These are phyloP conservation scores for Corydoras maculifer DNA, from an alignment of 2,113 vertebrate genomes.

Conservation along the genomic window DNA sequence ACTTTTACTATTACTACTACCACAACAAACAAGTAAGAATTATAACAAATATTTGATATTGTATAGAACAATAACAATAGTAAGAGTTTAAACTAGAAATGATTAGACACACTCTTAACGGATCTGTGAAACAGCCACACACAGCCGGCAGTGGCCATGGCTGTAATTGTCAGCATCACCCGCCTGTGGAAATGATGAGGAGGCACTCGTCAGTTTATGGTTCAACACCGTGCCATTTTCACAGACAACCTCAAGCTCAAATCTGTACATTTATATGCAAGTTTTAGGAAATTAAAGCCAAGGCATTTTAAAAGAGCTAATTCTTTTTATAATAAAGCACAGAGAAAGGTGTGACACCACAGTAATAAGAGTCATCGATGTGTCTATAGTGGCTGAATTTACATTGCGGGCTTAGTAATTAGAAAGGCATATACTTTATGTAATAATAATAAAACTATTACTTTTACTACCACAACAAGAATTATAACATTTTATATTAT, in stretches of 20 bases:
- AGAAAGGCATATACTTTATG: neutral
- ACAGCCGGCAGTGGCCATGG: conserved; percentile 63
- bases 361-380: neutral
- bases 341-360: neutral
- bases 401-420: neutral
- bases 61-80: no score
- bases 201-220: conserved; percentile 55
- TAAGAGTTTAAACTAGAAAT: no score
- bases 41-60: no score
- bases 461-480: no score
- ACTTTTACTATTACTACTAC: no score
- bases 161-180: conserved; percentile 82
- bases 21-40: no score
- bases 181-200: conserved; percentile 80
- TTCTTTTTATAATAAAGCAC: no score
- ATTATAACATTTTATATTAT: no score
- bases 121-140: conserved; percentile 69
- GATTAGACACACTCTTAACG: no score
- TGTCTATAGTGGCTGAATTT: neutral
- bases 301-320: no score
- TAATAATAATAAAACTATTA: no score
- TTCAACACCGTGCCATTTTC: conserved; percentile 55
- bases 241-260: neutral
- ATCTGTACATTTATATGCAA: neutral
- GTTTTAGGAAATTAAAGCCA: no score